Conservation (phyloP, 2,888 invertebrate species). For the Megastigmus dorsalis region DNA sequence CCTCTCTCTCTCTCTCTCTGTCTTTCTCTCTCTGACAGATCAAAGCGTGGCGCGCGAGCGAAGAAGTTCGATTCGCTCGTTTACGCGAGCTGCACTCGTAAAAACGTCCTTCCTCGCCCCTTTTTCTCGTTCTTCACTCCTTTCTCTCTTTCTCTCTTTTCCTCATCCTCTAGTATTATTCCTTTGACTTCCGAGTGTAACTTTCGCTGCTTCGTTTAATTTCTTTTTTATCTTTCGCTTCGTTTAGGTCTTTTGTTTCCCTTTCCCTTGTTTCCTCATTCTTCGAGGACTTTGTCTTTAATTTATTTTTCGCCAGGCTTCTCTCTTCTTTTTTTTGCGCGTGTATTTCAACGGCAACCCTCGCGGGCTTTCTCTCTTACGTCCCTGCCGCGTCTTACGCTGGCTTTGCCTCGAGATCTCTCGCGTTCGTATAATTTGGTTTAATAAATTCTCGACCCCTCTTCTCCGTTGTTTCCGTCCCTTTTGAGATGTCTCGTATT, state of each 20-base stretch:
- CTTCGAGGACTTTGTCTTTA: constrained; percentile 29
- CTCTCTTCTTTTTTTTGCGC: constrained; percentile 14
- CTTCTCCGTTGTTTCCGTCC: background rate
- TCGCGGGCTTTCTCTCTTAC: constrained; percentile 16
- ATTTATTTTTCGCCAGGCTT: background rate
- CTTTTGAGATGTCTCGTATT: background rate
- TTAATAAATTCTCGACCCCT: constrained; percentile 27
- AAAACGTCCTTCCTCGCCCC: constrained; percentile 56
- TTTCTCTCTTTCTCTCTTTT: background rate
- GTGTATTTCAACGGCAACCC: too few species aligned
- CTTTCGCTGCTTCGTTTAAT: constrained; percentile 16
- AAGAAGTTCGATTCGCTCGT: constrained; percentile 65
- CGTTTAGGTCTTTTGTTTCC: constrained; percentile 17
- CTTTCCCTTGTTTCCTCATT: constrained; percentile 27
- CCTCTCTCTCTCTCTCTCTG: constrained; percentile 55
- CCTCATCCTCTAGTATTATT: constrained; percentile 24
- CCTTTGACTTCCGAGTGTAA: constrained; percentile 16
- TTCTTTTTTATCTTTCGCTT: background rate
- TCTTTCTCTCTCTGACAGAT: constrained; percentile 62
- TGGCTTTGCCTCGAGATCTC: too few species aligned
- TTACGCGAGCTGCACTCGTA: constrained; percentile 59
- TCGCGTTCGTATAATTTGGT: constrained; percentile 21
- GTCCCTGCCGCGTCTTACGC: too few species aligned
- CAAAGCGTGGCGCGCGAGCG: constrained; percentile 60
- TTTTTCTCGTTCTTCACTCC: background rate